Evolutionary conservation across 2,888 invertebrate species (phyloP), one percentile per base, ranked within the genome.

Genomic region (Dolichopus griseipennis): DNA sequence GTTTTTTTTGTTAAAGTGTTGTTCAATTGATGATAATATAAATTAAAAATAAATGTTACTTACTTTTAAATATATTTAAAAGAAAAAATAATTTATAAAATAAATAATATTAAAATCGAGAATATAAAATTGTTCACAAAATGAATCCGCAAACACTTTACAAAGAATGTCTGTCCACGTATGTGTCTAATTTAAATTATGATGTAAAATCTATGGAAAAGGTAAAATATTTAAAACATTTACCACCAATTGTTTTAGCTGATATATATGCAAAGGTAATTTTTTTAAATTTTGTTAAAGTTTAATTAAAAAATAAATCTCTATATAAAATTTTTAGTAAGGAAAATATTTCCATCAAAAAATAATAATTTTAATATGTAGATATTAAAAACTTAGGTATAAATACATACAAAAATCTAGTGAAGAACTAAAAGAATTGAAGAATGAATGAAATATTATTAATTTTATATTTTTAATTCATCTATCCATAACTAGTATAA

Each of bases 241-340:
- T 81, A 72, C 81, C 81, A 67, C 77, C 77, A 43, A 76, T 75
- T 69, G 74, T 81, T 52, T 76, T 80, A 62, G 77, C 78, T 67
- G 81, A 81, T 75, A 78, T 81, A 68, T 81, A 81, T 71, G 75
- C 76, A 67, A 74, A 76, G 76, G 81, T 81, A 74, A 78, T 78
- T 77, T 66, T 21, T 61, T 61, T 8, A 7, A n/a, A 61, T 27
- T 27, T n/a, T 27, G 5, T 27, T 4, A 27, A 27, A 4, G 27
- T 27, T 27, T 27, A 27, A 27, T 27, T 27, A 27, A 27, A 27
- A 27, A 27, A 27, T 27, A 27, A 4, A 4, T 27, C 2, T 27
- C 27, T 27, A 5, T 4, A 5, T 27, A 4, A 27, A 27, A 27
- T 27, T 27, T 27, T 27, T 27, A 27, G 3, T 27, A 27, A 27